Evolutionary conservation across 2,113 vertebrate species (phyloP).

Genomic region (Tetrax tetrax): DNA sequence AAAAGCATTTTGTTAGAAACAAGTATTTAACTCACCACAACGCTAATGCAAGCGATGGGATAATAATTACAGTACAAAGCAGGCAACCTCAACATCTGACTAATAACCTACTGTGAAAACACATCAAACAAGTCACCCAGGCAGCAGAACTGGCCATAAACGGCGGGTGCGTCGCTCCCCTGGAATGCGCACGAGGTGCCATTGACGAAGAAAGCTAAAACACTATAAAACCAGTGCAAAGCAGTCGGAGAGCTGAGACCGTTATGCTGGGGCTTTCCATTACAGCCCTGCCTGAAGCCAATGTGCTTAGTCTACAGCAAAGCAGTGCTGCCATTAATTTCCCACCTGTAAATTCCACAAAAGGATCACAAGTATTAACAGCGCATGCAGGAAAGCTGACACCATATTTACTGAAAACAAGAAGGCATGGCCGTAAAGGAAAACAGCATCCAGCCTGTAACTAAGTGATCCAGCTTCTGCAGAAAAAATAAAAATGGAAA

Average conservation of each 20-base stretch:
- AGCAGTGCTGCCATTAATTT: neutral
- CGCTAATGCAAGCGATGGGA: rapidly evolving
- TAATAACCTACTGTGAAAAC: neutral
- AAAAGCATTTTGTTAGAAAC: neutral
- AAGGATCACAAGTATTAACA: neutral
- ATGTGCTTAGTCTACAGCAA: neutral
- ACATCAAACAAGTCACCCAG: neutral
- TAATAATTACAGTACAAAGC: neutral
- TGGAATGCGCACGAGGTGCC: neutral
- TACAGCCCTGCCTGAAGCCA: neutral
- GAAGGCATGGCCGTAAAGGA: neutral
- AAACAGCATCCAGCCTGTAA: neutral
- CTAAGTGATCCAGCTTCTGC: neutral
- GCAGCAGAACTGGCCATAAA: neutral
- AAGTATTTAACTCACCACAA: neutral
- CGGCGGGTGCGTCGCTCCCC: neutral
- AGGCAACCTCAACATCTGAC: neutral
- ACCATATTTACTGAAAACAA: rapidly evolving
- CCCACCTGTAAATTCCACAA: neutral
- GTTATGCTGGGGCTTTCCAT: neutral
- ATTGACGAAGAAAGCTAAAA: neutral
- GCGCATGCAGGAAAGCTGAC: neutral
- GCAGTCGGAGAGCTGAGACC: neutral
- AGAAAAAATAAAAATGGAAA: neutral
- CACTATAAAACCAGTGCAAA: neutral